These are phyloP conservation scores for Panagrolaimus sp. DNA, from an alignment of 1,140 invertebrate species.

Conservation along the genomic window DNA sequence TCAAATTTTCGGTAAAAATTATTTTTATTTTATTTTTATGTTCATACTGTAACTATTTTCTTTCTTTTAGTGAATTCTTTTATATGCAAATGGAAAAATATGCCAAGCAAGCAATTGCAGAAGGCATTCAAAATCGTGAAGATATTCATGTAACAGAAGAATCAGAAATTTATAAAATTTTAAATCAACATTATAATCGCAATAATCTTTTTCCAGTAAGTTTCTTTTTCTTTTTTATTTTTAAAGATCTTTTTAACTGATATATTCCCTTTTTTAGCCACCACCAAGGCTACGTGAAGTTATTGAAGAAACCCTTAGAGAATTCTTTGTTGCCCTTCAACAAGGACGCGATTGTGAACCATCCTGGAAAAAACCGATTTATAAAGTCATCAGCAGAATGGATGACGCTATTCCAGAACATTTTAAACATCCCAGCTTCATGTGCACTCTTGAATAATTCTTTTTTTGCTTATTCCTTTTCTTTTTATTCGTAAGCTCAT, in stretches of 20 bases:
- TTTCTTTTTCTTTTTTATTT: background rate
- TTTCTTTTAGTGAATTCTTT: conserved; percentile 87
- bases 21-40: background rate
- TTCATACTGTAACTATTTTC: background rate
- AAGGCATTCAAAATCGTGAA: conserved; percentile 84
- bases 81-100: conserved; percentile 99
- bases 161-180: conserved; percentile 90
- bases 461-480: no score
- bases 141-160: conserved; percentile 86
- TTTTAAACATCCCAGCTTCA: conserved; percentile 98
- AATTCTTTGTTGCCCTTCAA: conserved; percentile 96
- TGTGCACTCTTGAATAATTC: conserved; percentile 79
- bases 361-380: conserved; percentile 99
- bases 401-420: conserved; percentile 97
- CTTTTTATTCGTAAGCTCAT: no score
- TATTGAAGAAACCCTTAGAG: conserved; percentile 88
- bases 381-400: conserved; percentile 96
- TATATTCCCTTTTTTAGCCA: conserved; percentile 67
- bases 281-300: conserved; percentile 91
- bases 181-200: conserved; percentile 98
- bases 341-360: conserved; percentile 91
- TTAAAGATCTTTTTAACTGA: background rate
- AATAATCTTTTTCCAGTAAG: conserved; percentile 99
- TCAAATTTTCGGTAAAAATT: conserved; percentile 43
- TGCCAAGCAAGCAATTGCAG: conserved; percentile 89